These are phyloP conservation scores for Spongilla lacustris DNA, from an alignment of 37 sponge, comb jelly and placozoan genomes.

Conservation along the genomic window DNA sequence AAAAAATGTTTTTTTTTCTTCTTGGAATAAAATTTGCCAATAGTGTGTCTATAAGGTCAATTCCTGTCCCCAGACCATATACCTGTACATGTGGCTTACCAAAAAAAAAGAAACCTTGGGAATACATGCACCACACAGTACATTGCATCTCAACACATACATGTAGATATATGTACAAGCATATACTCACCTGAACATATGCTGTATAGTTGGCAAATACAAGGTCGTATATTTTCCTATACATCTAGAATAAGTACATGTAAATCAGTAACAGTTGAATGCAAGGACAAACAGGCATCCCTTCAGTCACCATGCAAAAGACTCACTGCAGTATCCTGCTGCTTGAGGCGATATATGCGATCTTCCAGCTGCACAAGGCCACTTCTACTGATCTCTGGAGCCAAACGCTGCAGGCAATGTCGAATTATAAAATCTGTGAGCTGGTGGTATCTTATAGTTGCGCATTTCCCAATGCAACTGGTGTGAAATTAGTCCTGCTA, in stretches of 20 bases:
- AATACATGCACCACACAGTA: too few relatives aligned
- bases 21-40: too few relatives aligned
- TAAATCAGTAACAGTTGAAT: neutral
- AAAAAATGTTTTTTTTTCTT: too few relatives aligned
- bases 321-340: conserved; percentile 68
- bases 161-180: conserved; percentile 6
- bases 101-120: too few relatives aligned
- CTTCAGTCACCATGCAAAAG: neutral
- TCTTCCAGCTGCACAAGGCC: conserved; percentile 45
- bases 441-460: neutral
- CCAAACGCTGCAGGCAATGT: conserved; percentile 29
- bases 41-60: too few relatives aligned
- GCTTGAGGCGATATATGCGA: conserved; percentile 53
- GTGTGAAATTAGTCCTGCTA: too few relatives aligned
- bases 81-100: too few relatives aligned
- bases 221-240: conserved; percentile 56
- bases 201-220: conserved; percentile 64
- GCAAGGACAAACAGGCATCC: neutral
- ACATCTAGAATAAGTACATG: conserved; percentile 3
- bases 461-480: neutral
- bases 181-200: conserved; percentile 52
- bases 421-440: neutral
- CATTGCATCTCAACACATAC: too few relatives aligned
- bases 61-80: too few relatives aligned
- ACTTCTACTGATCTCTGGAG: conserved; percentile 21